Evolutionary conservation across 2,113 vertebrate genomes (phyloP).

Genomic region (Petrocephalus microphthalmus): DNA sequence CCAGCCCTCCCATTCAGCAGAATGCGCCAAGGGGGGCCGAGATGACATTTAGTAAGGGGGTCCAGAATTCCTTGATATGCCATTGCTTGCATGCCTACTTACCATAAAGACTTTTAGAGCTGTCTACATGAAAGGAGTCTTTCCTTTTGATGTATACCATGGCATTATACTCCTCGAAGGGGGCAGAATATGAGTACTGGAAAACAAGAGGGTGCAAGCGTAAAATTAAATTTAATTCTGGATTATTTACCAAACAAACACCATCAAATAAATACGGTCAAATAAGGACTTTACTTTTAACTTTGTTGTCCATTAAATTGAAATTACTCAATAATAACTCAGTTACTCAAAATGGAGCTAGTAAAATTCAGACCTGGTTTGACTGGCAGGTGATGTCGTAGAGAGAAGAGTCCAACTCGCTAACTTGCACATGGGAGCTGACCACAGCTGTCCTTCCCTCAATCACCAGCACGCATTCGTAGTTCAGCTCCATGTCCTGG

Average conservation of each 20-base stretch:
- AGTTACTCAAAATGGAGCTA: background rate
- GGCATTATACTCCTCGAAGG: conserved; percentile 73
- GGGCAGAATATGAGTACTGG: conserved; percentile 77
- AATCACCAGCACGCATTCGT: conserved; percentile 82
- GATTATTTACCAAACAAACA: background rate
- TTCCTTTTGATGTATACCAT: conserved; percentile 82
- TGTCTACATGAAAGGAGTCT: conserved; percentile 83
- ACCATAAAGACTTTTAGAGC: conserved; percentile 77
- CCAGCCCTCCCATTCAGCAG: background rate
- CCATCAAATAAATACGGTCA: background rate
- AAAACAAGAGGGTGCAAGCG: background rate
- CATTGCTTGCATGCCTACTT: conserved; percentile 24
- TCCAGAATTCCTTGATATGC: background rate
- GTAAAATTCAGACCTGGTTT: conserved; percentile 66
- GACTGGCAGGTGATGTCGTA: conserved; percentile 81
- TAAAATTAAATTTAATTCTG: background rate
- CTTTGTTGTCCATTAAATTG: background rate
- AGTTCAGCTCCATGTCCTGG: conserved; percentile 78
- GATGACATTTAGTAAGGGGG: background rate
- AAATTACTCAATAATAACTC: too few species aligned
- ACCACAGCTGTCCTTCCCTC: conserved; percentile 83
- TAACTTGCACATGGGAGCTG: conserved; percentile 71
- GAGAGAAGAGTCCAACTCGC: conserved; percentile 62
- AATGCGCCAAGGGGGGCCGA: background rate
- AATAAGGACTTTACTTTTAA: background rate